Conservation (phyloP, 2,113 vertebrate genomes). For the Seriola aureovittata region DNA sequence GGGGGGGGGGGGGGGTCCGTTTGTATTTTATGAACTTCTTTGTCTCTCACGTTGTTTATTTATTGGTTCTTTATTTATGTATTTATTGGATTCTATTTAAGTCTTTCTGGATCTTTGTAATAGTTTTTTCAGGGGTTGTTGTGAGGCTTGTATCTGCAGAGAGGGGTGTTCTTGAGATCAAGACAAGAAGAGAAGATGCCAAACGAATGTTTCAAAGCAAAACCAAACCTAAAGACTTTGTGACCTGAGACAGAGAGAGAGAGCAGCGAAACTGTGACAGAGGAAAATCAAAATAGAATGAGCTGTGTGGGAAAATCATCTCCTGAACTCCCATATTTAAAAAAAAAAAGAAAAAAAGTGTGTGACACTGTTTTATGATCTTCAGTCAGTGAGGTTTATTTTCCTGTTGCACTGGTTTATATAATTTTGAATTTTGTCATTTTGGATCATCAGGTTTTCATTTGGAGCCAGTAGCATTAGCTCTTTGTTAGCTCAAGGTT, state of each 20-base stretch:
- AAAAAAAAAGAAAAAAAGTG: neutral
- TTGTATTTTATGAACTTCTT: conserved; percentile 79
- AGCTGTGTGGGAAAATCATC: neutral
- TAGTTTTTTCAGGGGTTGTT: conserved; percentile 73
- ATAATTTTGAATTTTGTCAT: no score
- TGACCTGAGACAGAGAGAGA: conserved; percentile 50
- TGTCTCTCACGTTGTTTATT: conserved; percentile 78
- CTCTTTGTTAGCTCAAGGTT: neutral
- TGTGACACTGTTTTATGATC: conserved; percentile 13
- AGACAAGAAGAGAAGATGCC: conserved; percentile 68
- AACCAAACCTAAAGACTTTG: conserved; percentile 75
- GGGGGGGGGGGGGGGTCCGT: conserved; percentile 39
- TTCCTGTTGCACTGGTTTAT: neutral
- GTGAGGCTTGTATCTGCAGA: conserved; percentile 69
- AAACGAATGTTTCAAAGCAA: conserved; percentile 76
- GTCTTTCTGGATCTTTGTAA: conserved; percentile 77
- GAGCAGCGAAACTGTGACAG: conserved; percentile 35
- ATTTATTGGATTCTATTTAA: conserved; percentile 84
- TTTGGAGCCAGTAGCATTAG: neutral
- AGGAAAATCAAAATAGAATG: conserved; percentile 15
- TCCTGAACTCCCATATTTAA: neutral
- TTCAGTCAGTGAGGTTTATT: conserved; percentile 18
- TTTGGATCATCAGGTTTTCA: neutral
- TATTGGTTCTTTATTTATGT: conserved; percentile 83
- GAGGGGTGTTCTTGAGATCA: conserved; percentile 53